Evolutionary conservation across 2,888 invertebrate species (phyloP).

Genomic region (Plagiodera versicolora): DNA sequence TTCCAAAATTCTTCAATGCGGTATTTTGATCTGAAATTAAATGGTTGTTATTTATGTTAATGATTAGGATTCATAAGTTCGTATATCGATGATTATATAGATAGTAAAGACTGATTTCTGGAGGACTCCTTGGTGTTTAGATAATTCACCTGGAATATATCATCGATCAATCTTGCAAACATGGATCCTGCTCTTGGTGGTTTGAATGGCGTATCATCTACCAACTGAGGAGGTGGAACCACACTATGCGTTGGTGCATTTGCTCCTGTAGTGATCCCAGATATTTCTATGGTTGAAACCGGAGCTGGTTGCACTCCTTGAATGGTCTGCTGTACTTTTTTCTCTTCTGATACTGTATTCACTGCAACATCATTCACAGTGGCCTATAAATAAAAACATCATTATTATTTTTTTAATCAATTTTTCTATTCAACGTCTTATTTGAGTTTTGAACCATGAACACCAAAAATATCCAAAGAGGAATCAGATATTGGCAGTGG

Average conservation of each 20-base stretch:
- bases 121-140: too few relatives aligned
- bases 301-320: conserved; percentile 15
- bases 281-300: conserved; percentile 42
- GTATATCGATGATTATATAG: too few relatives aligned
- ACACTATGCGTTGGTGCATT: conserved; percentile 23
- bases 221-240: conserved; percentile 22
- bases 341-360: conserved; percentile 42
- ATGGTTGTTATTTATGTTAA: too few relatives aligned
- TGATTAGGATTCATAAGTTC: too few relatives aligned
- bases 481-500: too few relatives aligned
- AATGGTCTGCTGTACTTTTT: conserved; percentile 26
- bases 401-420: too few relatives aligned
- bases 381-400: conserved; percentile 31
- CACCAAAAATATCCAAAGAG: too few relatives aligned
- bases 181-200: conserved; percentile 45
- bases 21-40: too few relatives aligned
- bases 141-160: conserved; percentile 49
- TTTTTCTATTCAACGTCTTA: too few relatives aligned
- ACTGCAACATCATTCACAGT: conserved; percentile 45
- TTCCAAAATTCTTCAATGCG: too few relatives aligned
- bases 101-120: too few relatives aligned
- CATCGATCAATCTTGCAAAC: conserved; percentile 51
- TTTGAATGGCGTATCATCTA: conserved; percentile 40
- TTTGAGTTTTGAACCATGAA: too few relatives aligned
- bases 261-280: conserved; percentile 43